A percentile compares a stretch with the other conserved stretches of the same genome.
These are phyloP conservation scores for Drosophila merina DNA, from an alignment of 2,888 invertebrate species.

Conservation along the genomic window DNA sequence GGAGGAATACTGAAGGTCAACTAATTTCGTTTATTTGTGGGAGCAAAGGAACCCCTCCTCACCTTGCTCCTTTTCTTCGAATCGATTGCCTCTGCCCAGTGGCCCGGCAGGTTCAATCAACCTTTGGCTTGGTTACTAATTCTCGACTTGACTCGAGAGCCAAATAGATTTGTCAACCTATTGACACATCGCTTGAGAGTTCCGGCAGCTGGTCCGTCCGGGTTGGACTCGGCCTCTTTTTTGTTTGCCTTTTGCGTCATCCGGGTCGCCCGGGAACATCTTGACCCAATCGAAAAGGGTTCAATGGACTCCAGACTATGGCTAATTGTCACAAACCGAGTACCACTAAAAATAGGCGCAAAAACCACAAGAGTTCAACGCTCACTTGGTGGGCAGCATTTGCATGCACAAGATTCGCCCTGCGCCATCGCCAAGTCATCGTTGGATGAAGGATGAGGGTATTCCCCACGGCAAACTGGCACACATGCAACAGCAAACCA, in stretches of 20 bases:
- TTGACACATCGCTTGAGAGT: conserved; percentile 55
- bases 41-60: conserved; percentile 12
- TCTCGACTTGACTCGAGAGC: conserved; percentile 41
- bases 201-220: conserved; percentile 48
- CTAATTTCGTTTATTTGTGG: conserved; percentile 64
- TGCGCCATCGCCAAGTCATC: conserved; percentile 29
- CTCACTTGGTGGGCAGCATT: conserved; percentile 37
- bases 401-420: conserved; percentile 46
- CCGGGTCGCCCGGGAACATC: conserved; percentile 33
- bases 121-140: conserved; percentile 30
- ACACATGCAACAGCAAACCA: conserved; percentile 50
- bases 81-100: conserved; percentile 59
- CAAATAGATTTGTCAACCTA: conserved; percentile 62
- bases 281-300: conserved; percentile 47
- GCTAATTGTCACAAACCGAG: conserved; percentile 55
- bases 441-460: conserved; percentile 21
- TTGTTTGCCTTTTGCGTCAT: conserved; percentile 52
- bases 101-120: conserved; percentile 66
- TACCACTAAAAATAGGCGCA: conserved; percentile 40
- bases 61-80: conserved; percentile 24
- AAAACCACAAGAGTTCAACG: conserved; percentile 42
- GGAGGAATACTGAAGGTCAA: conserved; percentile 65
- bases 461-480: conserved; percentile 27
- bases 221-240: not conserved
- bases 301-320: conserved; percentile 58